Percentiles rank a stretch among this genome's conserved stretches.
These are phyloP conservation scores for Cephus cinctus DNA, from an alignment of 1,140 invertebrate species.

Conservation along the genomic window DNA sequence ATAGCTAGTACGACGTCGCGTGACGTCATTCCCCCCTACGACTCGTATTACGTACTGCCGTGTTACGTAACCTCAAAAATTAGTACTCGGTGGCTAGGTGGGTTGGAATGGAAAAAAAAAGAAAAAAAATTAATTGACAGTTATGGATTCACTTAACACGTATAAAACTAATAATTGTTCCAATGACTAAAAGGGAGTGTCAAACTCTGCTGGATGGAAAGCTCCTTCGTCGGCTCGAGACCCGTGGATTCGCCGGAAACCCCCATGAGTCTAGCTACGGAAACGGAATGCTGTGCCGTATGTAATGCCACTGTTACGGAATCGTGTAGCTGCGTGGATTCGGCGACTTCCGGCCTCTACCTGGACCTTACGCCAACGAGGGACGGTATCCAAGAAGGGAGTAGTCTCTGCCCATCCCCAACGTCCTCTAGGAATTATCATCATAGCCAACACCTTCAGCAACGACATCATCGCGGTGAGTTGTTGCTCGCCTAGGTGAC, in stretches of 20 bases:
- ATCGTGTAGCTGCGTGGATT: constrained; percentile 47
- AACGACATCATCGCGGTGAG: constrained; percentile 65
- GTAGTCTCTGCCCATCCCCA: constrained; percentile 29
- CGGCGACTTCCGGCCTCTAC: constrained; percentile 45
- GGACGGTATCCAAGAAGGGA: constrained; percentile 30
- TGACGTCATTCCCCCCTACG: too few species aligned
- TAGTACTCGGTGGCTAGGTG: too few species aligned
- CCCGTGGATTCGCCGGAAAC: constrained; percentile 83
- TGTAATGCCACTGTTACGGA: constrained; percentile 44
- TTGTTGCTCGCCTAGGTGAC: constrained; percentile 56
- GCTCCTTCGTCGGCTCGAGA: constrained; percentile 83
- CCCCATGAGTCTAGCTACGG: constrained; percentile 62
- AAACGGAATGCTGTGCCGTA: constrained; percentile 54
- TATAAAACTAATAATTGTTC: too few species aligned
- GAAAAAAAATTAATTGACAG: too few species aligned
- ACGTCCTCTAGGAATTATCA: constrained; percentile 27
- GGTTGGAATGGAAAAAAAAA: too few species aligned
- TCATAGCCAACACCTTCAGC: constrained; percentile 47
- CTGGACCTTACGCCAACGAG: constrained; percentile 44
- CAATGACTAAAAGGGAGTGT: constrained; percentile 54
- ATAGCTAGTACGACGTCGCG: too few species aligned
- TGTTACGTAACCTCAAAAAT: too few species aligned
- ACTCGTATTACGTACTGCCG: too few species aligned
- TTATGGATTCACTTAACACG: too few species aligned
- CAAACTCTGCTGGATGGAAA: constrained; percentile 81